Percentiles rank a stretch among this genome's conserved stretches.
These are phyloP conservation scores for Gari tellinella DNA, from an alignment of 2,888 invertebrate genomes.

Conservation along the genomic window DNA sequence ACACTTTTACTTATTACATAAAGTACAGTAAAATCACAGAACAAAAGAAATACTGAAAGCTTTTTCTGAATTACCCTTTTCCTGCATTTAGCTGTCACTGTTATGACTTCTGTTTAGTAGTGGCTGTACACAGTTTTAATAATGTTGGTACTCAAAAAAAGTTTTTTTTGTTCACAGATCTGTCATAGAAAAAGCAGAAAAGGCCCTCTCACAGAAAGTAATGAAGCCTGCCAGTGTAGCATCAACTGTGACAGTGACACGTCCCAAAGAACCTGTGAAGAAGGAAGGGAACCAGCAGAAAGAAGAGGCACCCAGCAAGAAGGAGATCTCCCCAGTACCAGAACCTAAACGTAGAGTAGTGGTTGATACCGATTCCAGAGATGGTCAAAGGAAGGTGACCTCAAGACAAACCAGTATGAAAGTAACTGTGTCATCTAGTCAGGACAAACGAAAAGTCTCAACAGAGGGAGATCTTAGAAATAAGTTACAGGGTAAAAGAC, in stretches of 20 bases:
- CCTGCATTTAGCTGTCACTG: no score
- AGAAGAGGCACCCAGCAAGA: slow-evolving; percentile 17
- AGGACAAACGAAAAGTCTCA: slow-evolving; percentile 54
- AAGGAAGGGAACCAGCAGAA: slow-evolving; percentile 22
- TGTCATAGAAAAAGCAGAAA: slow-evolving; percentile 95
- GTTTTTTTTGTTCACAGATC: slow-evolving; percentile 69
- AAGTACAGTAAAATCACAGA: no score
- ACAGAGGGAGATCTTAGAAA: slow-evolving; percentile 48
- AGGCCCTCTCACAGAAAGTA: slow-evolving; percentile 95
- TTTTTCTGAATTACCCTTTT: no score
- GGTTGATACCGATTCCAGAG: slow-evolving; percentile 50
- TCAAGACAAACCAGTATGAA: slow-evolving; percentile 54
- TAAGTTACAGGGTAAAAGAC: slow-evolving; percentile 63
- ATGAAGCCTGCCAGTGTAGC: slow-evolving; percentile 88
- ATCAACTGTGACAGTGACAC: slow-evolving; percentile 58
- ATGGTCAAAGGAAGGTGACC: slow-evolving; percentile 44
- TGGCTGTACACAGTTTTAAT: no score
- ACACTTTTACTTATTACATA: no score
- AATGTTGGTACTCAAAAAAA: no score
- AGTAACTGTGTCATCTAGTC: slow-evolving; percentile 63
- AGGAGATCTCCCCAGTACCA: slow-evolving; percentile 23
- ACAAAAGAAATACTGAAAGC: no score
- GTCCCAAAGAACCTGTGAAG: slow-evolving; percentile 22
- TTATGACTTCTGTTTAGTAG: no score
- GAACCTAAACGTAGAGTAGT: slow-evolving; percentile 60